Percentiles rank a stretch among this genome's conserved stretches.
Evolutionary conservation across 2,113 vertebrate genomes (phyloP).

Genomic region (Salvelinus fontinalis): DNA sequence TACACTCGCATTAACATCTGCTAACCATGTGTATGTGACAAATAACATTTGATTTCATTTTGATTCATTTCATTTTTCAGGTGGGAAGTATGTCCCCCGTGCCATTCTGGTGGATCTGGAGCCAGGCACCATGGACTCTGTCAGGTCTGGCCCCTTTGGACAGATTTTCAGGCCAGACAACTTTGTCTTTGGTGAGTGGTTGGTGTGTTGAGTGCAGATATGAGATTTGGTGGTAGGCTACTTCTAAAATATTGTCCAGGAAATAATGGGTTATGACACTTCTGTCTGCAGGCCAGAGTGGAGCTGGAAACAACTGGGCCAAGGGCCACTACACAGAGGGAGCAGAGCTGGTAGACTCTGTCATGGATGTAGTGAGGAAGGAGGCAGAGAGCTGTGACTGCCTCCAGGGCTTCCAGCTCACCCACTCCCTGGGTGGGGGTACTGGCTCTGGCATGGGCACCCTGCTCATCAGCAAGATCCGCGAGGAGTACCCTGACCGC

Average conservation of each 20-base stretch:
- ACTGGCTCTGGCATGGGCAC: constrained; percentile 82
- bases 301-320: constrained; percentile 82
- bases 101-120: constrained; percentile 96
- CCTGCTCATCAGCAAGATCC: constrained; percentile 81
- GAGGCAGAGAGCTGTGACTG: constrained; percentile 81
- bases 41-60: too few relatives aligned
- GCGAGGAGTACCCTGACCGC: constrained; percentile 81
- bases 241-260: not conserved
- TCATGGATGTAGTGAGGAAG: constrained; percentile 79
- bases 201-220: not conserved
- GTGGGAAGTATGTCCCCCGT: constrained; percentile 79
- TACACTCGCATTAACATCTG: too few relatives aligned
- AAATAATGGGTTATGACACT: not conserved
- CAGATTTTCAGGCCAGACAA: constrained; percentile 81
- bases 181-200: constrained; percentile 75
- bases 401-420: constrained; percentile 82
- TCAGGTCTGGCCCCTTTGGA: constrained; percentile 81
- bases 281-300: constrained; percentile 73
- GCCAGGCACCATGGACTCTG: constrained; percentile 95
- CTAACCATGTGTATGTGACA: too few relatives aligned
- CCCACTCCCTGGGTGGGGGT: constrained; percentile 77
- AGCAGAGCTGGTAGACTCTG: constrained; percentile 79
- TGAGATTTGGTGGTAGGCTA: not conserved
- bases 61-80: constrained; percentile 39
- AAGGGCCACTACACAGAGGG: constrained; percentile 83